Evolutionary conservation across 2,113 vertebrate species (phyloP), one percentile per base, ranked within the genome.

Genomic region (Syrmaticus mikado): DNA sequence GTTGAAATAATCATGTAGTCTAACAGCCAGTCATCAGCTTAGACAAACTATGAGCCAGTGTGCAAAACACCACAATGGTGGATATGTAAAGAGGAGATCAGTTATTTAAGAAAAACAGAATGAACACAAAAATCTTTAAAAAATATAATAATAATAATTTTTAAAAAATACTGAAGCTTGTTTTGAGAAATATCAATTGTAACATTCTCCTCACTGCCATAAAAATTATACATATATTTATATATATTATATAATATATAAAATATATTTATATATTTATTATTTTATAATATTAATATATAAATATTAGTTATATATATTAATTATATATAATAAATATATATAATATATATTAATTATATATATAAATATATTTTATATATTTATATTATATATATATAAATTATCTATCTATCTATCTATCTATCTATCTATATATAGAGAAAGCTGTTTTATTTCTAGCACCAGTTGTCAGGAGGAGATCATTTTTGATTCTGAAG

Each of bases 401-500:
- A 38, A n/a, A n/a, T n/a, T n/a, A n/a, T n/a, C n/a, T n/a, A n/a
- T n/a, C n/a, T n/a, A n/a, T n/a, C n/a, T n/a, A n/a, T n/a, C n/a
- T n/a, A n/a, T n/a, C n/a, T n/a, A n/a, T n/a, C n/a, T n/a, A 36
- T 36, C 7, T 36, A 36, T 36, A 36, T 36, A 36, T 36, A 36
- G 8, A 36, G 8, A 36, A 43, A 43, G 41, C 41, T 43, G 8
- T 2, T 71, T 93, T 88, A 57, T 27, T 66, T 77, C 17, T 18
- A 48, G 7, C 12, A 70, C 10, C 6, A 67, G 5, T 40, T 4
- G 58, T 78, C 0, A 1, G 41, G 12, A 13, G 20, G 8, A n/a
- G 2, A 80, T 2, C 17, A 3, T 10, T 21, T 60, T 82, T 2
- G 10, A 4, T 78, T 60, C 67, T 36, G 18, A 17, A 85, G 27